These are phyloP conservation scores for Chlamydotis undulata DNA, from an alignment of 2,113 vertebrate species.

Conservation along the genomic window DNA sequence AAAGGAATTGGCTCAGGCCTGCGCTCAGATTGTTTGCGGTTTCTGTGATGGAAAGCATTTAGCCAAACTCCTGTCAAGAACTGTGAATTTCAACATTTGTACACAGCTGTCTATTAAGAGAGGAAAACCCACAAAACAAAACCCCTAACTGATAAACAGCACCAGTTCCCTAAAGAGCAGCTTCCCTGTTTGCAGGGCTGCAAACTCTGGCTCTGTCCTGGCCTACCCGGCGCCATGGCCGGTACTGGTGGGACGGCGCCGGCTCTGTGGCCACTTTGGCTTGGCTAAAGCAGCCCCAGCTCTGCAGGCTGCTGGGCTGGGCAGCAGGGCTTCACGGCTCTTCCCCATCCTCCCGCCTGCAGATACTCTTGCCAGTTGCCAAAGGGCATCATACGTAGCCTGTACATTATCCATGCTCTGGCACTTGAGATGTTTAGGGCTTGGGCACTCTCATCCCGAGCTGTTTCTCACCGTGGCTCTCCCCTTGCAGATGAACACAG, in stretches of 20 bases:
- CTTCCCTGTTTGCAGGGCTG: background rate
- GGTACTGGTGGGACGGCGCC: fast-evolving
- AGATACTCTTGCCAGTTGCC: background rate
- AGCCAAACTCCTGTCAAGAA: background rate
- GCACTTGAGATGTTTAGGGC: background rate
- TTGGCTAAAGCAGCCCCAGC: background rate
- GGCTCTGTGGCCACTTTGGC: background rate
- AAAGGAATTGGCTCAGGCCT: background rate
- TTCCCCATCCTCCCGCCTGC: background rate
- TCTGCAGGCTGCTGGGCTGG: background rate
- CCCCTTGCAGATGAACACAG: background rate
- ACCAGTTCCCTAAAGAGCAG: background rate
- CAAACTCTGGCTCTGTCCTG: fast-evolving
- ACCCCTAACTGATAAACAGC: background rate
- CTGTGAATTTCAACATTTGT: background rate
- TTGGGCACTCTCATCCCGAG: fast-evolving
- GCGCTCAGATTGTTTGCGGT: background rate
- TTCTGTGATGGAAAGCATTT: background rate
- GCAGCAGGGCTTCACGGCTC: background rate
- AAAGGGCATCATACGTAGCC: fast-evolving
- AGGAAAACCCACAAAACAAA: background rate
- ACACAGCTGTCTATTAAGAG: background rate
- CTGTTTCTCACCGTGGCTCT: background rate
- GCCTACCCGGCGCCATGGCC: background rate
- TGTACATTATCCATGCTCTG: background rate